A percentile compares a stretch with the other conserved stretches of the same genome.
Evolutionary conservation across 2,113 vertebrate species (phyloP).

Genomic region (Lontra canadensis): DNA sequence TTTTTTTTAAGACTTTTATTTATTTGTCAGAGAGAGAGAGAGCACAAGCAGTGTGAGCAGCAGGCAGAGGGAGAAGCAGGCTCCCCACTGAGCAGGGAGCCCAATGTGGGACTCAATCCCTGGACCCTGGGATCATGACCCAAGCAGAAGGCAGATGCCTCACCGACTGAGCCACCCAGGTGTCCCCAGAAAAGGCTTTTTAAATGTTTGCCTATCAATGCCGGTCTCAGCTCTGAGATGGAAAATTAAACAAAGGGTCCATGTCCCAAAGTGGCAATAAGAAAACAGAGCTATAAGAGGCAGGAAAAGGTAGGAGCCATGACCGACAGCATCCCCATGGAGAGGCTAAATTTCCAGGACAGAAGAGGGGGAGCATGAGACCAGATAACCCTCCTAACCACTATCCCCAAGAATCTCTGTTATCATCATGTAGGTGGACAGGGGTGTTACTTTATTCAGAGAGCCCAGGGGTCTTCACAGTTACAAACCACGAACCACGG

Average conservation of each 20-base stretch:
- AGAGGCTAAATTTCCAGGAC: background rate
- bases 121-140: too few relatives aligned
- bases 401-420: background rate
- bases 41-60: too few relatives aligned
- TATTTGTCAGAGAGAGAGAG: too few relatives aligned
- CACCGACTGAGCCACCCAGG: too few relatives aligned
- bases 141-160: too few relatives aligned
- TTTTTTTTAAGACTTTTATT: too few relatives aligned
- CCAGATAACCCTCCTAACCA: background rate
- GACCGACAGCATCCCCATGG: background rate
- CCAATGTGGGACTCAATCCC: too few relatives aligned
- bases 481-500: background rate
- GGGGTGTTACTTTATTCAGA: background rate
- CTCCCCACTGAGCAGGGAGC: too few relatives aligned
- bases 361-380: background rate
- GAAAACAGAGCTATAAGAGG: background rate
- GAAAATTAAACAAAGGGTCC: slow-evolving; percentile 1
- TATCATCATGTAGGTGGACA: background rate
- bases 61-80: too few relatives aligned
- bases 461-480: background rate
- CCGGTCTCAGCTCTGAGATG: background rate
- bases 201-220: background rate
- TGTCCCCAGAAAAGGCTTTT: background rate
- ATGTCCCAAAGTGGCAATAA: background rate
- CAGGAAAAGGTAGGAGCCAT: background rate